phyloP scores from a whole-genome alignment of 2,113 vertebrate genomes.

The Chrysochloris asiatica region DNA sequence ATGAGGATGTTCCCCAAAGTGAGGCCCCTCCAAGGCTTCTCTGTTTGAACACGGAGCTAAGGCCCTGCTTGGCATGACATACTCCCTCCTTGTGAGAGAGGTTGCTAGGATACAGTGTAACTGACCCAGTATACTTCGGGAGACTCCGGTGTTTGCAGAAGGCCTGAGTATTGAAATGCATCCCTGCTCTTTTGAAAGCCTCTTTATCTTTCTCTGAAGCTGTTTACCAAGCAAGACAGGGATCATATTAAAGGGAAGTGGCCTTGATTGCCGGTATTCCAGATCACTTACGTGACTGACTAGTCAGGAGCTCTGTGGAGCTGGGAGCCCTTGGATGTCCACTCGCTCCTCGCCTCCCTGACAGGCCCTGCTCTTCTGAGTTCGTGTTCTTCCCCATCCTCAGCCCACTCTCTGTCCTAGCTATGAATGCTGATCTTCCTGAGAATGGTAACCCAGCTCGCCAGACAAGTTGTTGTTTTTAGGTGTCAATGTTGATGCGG shows the following conservation, averaged over 20 bases:
- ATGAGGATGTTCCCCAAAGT: no score
- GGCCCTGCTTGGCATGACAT: constrained; percentile 50
- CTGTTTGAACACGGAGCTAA: background rate
- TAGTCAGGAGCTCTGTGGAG: background rate
- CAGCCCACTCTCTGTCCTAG: background rate
- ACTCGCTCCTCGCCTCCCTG: no score
- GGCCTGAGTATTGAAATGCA: constrained; percentile 71
- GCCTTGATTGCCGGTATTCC: constrained; percentile 57
- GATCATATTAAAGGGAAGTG: constrained; percentile 63
- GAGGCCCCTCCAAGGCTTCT: no score
- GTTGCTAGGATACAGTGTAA: constrained; percentile 83
- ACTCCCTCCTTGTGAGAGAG: constrained; percentile 68
- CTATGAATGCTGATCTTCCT: constrained; percentile 18
- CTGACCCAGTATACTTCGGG: constrained; percentile 68
- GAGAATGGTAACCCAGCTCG: background rate
- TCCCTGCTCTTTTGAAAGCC: constrained; percentile 74
- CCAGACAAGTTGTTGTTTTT: background rate
- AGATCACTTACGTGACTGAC: background rate
- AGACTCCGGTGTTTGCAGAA: constrained; percentile 72
- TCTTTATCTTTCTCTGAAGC: constrained; percentile 78
- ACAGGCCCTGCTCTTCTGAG: background rate
- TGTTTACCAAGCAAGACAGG: constrained; percentile 76
- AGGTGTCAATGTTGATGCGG: background rate
- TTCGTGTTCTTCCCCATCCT: background rate
- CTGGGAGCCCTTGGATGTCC: background rate